Evolutionary conservation across 2,113 vertebrate species (phyloP), one percentile per base, ranked within the genome.

Genomic region (Saccopteryx bilineata): DNA sequence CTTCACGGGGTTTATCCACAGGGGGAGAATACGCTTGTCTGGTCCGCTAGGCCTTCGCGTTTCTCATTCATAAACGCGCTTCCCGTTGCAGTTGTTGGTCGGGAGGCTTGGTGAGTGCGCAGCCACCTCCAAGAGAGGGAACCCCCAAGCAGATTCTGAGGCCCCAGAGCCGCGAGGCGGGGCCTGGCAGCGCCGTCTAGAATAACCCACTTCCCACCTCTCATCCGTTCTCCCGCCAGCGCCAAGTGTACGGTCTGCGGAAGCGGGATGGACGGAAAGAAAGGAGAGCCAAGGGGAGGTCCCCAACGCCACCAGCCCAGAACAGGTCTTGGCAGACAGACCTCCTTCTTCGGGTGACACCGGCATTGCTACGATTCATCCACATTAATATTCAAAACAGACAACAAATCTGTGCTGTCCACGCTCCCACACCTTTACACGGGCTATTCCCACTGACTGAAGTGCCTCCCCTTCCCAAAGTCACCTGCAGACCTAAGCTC

Each of bases 1-100:
- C 76, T 56, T 23, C 9, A 5, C 9, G 26, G 65, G 1, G 0
- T 48, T 18, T 0, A 1, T 54, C 31, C 46, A 1, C 74, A 61
- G 18, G 15, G 65, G 26, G 26, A 66, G 69, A 54, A 3, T 10
- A 10, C 2, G 11, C 31, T 39, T 3, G 19, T 54, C 56, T 31
- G 28, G 82, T 31, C 66, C 18, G 7, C 66, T 7, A 14, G 84
- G 33, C 14, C 52, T 33, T 3, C 7, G 28, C 19, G 12, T 19
- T 66, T 13, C 31, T 78, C 87, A 33, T 39, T 26, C 18, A 21
- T 21, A 39, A 39, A 54, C 9, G 17, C 2, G 52, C 46, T 69
- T 39, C 54, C 31, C 15, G 39, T 15, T 2, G 46, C 18, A 63
- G 75, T 18, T 68, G 6, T 33, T 11, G 4, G 5, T 75, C 46